Base-by-base conservation (phyloP, 2,888 invertebrate genomes). In the Sphaerophoria taeniata region DNA sequence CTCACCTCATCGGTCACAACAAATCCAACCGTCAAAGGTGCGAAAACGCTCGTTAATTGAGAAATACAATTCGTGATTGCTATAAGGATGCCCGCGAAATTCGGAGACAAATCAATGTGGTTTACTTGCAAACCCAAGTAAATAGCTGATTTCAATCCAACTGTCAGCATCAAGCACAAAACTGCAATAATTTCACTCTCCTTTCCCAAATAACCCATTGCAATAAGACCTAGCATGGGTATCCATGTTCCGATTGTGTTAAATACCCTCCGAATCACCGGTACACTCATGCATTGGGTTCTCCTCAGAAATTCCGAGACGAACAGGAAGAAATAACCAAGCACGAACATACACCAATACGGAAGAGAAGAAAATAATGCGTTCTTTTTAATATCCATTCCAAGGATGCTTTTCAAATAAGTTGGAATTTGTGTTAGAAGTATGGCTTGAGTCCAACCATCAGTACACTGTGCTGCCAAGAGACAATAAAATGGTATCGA, bases 51-150 rank as follows among this genome's bases (percentile, higher is more conserved):
- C 91, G 96, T 95, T 12, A 96, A 92, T 88, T 96, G 94, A 95
- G 93, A 89, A 97, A 91, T 92, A 11, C 95, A 95, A 90, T 97
- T 97, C 0, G 96, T 96, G 88, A 97, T 94, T 4, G 91, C 96
- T 96, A 97, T 97, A 87, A 97, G 92, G 0, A 95, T 95, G 39
- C 97, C 97, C 2, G 97, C 96, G 90, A 95, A 96, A 90, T 96
- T 96, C 0, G 97, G 97, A 6, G 97, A 95, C 69, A 97, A 92
- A 92, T 97, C 97, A 84, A 97, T 96, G 89, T 97, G 97, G 87
- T 96, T 97, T 95, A 94, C 93, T 95, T 96, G 94, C 89, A 95
- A 96, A 3, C 97, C 97, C 56, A 95, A 94, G 88, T 95, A 96
- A 65, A 95, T 94, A 0, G 95, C 95, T 0, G 96, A 95, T 88